phyloP scores from a whole-genome alignment of 2,797 vertebrate species.

The Botia kubotai region DNA sequence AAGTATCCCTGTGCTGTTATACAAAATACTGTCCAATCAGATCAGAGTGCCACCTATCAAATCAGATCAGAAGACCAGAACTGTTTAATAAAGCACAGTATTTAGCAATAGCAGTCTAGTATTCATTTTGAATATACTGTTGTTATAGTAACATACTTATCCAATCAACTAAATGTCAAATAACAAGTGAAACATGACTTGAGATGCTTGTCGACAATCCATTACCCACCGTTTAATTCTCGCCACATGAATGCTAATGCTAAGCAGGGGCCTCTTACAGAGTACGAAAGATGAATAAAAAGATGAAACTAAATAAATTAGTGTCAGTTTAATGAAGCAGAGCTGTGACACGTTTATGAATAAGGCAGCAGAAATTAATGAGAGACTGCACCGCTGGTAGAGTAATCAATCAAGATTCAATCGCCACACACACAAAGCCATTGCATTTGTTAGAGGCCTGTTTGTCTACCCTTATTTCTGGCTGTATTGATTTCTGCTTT shows the following conservation, averaged over 20 bases:
- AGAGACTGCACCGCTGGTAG: conserved; percentile 63
- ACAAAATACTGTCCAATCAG: no score
- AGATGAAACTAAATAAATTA: conserved; percentile 54
- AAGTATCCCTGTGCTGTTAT: no score
- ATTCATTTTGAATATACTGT: not conserved
- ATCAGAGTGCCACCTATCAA: no score
- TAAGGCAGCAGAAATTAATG: conserved; percentile 56
- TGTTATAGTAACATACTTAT: conserved; percentile 11
- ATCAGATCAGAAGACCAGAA: no score
- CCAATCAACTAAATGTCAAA: conserved; percentile 64
- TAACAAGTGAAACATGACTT: conserved; percentile 67
- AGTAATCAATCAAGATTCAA: conserved; percentile 83
- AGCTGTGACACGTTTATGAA: conserved; percentile 47
- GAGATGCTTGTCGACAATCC: conserved; percentile 60
- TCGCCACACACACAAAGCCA: conserved; percentile 52
- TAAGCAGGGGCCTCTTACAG: conserved; percentile 44
- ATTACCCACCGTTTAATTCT: conserved; percentile 47
- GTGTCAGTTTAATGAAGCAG: conserved; percentile 59
- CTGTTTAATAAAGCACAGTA: no score
- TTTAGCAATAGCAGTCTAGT: no score
- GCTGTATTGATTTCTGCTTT: conserved; percentile 79
- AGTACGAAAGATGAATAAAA: conserved; percentile 20
- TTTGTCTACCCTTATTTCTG: conserved; percentile 82
- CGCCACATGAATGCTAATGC: conserved; percentile 51
- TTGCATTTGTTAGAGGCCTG: conserved; percentile 80